These are phyloP conservation scores for Zingel zingel DNA, from an alignment of 2,113 vertebrate genomes.

Conservation along the genomic window DNA sequence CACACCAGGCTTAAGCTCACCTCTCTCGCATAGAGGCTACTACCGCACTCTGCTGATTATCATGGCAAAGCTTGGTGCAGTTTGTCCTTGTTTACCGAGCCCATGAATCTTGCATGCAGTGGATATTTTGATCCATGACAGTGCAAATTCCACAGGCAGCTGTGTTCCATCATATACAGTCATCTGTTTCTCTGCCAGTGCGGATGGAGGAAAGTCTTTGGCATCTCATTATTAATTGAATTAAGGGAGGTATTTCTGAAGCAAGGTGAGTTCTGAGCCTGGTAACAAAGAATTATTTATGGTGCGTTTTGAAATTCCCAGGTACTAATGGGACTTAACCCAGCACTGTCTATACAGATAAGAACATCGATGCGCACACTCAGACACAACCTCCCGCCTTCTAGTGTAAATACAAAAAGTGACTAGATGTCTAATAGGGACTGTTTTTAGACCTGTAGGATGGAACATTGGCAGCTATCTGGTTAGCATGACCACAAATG, in stretches of 20 bases:
- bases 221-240: slow-evolving; percentile 77
- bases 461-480: not conserved
- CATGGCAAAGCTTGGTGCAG: not conserved
- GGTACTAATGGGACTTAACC: slow-evolving; percentile 62
- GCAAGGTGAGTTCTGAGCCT: slow-evolving; percentile 65
- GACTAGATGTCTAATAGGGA: not conserved
- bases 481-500: not conserved
- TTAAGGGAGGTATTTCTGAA: slow-evolving; percentile 68
- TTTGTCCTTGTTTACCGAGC: slow-evolving; percentile 49
- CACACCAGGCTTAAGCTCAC: slow-evolving; percentile 17
- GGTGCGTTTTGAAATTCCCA: slow-evolving; percentile 51
- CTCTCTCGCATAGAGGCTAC: not conserved
- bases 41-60: slow-evolving; percentile 40
- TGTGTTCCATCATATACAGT: slow-evolving; percentile 28
- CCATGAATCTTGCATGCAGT: slow-evolving; percentile 57
- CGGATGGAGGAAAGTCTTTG: slow-evolving; percentile 36
- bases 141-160: slow-evolving; percentile 43
- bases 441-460: not conserved
- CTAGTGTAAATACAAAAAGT: slow-evolving; percentile 38
- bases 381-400: slow-evolving; percentile 1
- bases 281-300: slow-evolving; percentile 73
- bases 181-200: slow-evolving; percentile 39
- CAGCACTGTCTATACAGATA: slow-evolving; percentile 57
- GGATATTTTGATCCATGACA: slow-evolving; percentile 69
- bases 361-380: slow-evolving; percentile 29